phyloP scores from a whole-genome alignment of 1,140 invertebrate genomes.

The Drosophila littoralis region DNA sequence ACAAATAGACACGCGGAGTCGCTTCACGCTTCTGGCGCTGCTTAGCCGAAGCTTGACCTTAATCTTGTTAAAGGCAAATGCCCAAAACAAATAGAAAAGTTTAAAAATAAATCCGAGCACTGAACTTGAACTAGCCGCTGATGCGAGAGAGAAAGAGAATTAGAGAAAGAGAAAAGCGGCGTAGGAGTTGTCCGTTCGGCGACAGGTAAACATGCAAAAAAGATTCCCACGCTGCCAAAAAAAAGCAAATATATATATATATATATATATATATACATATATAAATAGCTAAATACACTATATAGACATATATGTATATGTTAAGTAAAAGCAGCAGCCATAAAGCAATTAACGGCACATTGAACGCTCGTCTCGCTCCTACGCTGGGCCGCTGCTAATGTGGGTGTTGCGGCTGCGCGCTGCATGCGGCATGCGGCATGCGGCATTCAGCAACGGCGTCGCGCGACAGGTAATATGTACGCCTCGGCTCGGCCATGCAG shows the following conservation, averaged over 20 bases:
- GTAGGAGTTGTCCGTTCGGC: slow-evolving; percentile 29
- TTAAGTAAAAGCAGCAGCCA: slow-evolving; percentile 27
- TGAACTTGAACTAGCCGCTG: slow-evolving; percentile 64
- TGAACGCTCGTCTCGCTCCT: slow-evolving; percentile 40
- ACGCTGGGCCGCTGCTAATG: slow-evolving; percentile 63
- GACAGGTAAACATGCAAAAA: slow-evolving; percentile 49
- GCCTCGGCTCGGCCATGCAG: slow-evolving; percentile 3
- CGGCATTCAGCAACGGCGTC: slow-evolving; percentile 4
- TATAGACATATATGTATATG: background rate
- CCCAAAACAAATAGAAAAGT: slow-evolving; percentile 65
- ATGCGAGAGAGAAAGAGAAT: slow-evolving; percentile 1
- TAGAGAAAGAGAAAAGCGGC: slow-evolving; percentile 1
- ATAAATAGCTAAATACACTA: slow-evolving; percentile 16
- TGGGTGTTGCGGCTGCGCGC: slow-evolving; percentile 72
- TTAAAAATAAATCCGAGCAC: slow-evolving; percentile 65
- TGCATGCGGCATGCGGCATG: slow-evolving; percentile 43
- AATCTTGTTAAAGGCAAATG: slow-evolving; percentile 70
- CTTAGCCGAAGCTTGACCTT: slow-evolving; percentile 63
- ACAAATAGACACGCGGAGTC: background rate
- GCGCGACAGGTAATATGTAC: slow-evolving; percentile 18
- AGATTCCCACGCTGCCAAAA: slow-evolving; percentile 64
- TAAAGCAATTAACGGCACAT: slow-evolving; percentile 77
- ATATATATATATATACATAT: background rate
- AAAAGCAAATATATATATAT: background rate
- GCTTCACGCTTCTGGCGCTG: slow-evolving; percentile 2